Evolutionary conservation across 2,113 vertebrate genomes (phyloP).

Genomic region (Gadus chalcogrammus): DNA sequence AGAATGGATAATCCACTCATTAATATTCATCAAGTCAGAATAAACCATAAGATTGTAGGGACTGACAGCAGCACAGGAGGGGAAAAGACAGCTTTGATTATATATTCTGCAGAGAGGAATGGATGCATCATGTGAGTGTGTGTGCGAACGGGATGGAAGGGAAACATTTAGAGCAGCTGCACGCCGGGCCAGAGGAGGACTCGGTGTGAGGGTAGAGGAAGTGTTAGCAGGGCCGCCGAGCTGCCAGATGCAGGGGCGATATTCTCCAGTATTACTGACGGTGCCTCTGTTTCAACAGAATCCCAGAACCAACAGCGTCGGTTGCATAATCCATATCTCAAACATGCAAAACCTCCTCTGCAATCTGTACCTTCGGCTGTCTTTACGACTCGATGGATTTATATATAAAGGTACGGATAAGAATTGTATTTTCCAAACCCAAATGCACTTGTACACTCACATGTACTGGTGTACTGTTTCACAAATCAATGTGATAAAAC

Average conservation of each 20-base stretch:
- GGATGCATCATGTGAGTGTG: conserved; percentile 32
- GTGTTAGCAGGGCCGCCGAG: neutral
- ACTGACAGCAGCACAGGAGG: conserved; percentile 46
- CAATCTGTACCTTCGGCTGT: no score
- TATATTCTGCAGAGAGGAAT: conserved; percentile 56
- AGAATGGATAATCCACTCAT: conserved; percentile 66
- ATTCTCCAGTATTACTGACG: neutral
- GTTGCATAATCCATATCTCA: neutral
- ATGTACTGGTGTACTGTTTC: no score
- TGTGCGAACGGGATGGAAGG: conserved; percentile 18
- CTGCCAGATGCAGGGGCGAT: conserved; percentile 21
- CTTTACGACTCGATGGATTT: no score
- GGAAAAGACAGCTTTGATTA: conserved; percentile 66
- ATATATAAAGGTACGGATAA: no score
- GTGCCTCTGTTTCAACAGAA: neutral
- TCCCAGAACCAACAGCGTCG: neutral
- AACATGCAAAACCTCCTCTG: neutral
- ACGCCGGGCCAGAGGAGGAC: conserved; percentile 37
- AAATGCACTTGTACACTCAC: no score
- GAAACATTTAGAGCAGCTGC: conserved; percentile 45
- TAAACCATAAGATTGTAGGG: conserved; percentile 38
- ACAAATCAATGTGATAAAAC: no score
- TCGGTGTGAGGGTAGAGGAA: no score
- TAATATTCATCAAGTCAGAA: conserved; percentile 68
- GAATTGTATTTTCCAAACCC: no score